Conservation (phyloP, 2,888 invertebrate genomes). For the Aphrophora alni region DNA sequence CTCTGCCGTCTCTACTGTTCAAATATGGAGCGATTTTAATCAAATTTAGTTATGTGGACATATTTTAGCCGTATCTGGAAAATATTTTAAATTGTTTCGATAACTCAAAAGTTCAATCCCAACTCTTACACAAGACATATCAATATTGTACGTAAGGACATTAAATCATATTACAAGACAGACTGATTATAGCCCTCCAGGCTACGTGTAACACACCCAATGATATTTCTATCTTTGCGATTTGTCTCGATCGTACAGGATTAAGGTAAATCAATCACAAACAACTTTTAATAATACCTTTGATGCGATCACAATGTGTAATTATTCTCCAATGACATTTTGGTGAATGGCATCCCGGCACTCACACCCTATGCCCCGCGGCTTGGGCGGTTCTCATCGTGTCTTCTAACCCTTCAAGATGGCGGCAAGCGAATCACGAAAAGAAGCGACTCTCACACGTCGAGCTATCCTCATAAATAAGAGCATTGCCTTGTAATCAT, state of each 20-base stretch:
- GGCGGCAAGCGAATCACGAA: not conserved
- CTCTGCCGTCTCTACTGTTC: too few species aligned
- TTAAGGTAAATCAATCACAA: constrained; percentile 35
- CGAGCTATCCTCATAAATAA: not conserved
- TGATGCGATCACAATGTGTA: constrained; percentile 36
- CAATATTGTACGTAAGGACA: not conserved
- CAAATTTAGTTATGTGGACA: too few species aligned
- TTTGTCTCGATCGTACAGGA: constrained; percentile 19
- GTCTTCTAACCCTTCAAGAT: not conserved
- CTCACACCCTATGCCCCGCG: not conserved
- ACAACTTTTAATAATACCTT: constrained; percentile 26
- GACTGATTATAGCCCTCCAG: not conserved
- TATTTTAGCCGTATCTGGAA: too few species aligned
- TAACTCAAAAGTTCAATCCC: too few species aligned
- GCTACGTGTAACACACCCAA: not conserved
- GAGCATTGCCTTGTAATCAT: not conserved
- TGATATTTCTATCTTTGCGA: constrained; percentile 38
- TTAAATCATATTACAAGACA: not conserved
- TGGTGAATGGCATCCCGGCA: constrained; percentile 2
- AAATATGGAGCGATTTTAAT: too few species aligned
- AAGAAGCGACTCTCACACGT: not conserved
- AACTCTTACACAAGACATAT: too few species aligned
- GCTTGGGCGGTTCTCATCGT: not conserved
- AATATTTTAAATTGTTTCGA: too few species aligned
- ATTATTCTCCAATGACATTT: constrained; percentile 27